Conservation (phyloP, 2,888 invertebrate species). For the Cheilosia variabilis region DNA sequence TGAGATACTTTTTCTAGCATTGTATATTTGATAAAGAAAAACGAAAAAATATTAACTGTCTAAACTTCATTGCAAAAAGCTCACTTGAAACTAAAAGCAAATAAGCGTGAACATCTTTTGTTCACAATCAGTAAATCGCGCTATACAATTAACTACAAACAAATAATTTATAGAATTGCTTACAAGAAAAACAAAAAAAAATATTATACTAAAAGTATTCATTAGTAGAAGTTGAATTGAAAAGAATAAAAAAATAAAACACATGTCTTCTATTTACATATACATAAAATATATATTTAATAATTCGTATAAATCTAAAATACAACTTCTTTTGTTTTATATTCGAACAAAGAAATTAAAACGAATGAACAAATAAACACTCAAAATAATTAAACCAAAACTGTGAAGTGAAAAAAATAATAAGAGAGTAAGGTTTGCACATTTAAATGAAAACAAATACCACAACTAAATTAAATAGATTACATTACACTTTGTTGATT, state of each 20-base stretch:
- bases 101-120: slow-evolving; percentile 44
- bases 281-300: slow-evolving; percentile 67
- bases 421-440: slow-evolving; percentile 42
- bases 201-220: slow-evolving; percentile 64
- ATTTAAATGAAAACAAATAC: slow-evolving; percentile 33
- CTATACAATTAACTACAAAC: slow-evolving; percentile 66
- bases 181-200: slow-evolving; percentile 77
- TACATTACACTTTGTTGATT: slow-evolving; percentile 58
- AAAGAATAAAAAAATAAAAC: slow-evolving; percentile 43
- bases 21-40: slow-evolving; percentile 69
- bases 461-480: slow-evolving; percentile 28
- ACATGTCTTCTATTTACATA: slow-evolving; percentile 74
- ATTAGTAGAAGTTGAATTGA: slow-evolving; percentile 74
- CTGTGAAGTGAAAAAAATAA: slow-evolving; percentile 51
- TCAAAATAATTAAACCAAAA: slow-evolving; percentile 23
- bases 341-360: slow-evolving; percentile 32
- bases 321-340: slow-evolving; percentile 41
- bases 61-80: slow-evolving; percentile 57
- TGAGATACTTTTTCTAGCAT: slow-evolving; percentile 72
- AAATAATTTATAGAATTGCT: slow-evolving; percentile 77
- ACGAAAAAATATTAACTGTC: slow-evolving; percentile 62
- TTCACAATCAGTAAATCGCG: slow-evolving; percentile 67
- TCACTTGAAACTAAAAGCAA: slow-evolving; percentile 38
- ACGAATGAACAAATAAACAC: slow-evolving; percentile 10
- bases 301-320: slow-evolving; percentile 53